phyloP scores from a whole-genome alignment of 1,140 invertebrate genomes.

The silkworm (Bombyx mori) region DNA sequence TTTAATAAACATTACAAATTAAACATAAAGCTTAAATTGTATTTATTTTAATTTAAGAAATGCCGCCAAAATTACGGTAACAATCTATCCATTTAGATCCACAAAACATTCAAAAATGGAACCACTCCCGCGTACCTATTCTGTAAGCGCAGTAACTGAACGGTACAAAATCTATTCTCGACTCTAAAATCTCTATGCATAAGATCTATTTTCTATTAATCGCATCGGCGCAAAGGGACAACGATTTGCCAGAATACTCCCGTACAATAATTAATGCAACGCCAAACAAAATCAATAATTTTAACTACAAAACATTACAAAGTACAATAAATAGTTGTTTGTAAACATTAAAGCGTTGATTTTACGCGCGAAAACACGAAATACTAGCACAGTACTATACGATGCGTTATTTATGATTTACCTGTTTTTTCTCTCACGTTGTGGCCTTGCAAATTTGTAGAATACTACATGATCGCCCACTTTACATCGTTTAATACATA shows the following conservation, averaged over 20 bases:
- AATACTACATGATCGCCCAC: no score
- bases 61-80: background rate
- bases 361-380: conserved; percentile 35
- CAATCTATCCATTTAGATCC: background rate
- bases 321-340: conserved; percentile 5
- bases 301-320: background rate
- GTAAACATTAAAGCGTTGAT: conserved; percentile 11
- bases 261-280: conserved; percentile 20
- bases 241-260: conserved; percentile 39
- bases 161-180: conserved; percentile 14
- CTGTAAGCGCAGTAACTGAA: conserved; percentile 19
- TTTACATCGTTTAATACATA: no score
- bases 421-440: background rate
- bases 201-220: conserved; percentile 28
- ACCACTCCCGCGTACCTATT: conserved; percentile 36
- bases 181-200: conserved; percentile 20
- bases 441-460: no score
- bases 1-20: no score
- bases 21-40: no score
- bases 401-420: background rate
- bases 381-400: background rate
- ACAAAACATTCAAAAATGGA: conserved; percentile 12
- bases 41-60: background rate
- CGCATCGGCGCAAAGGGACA: conserved; percentile 12
- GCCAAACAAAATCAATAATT: conserved; percentile 15